A percentile compares a stretch with the other conserved stretches of the same genome.
phyloP scores from a whole-genome alignment of 1,140 invertebrate species.

The Nixonia krombeini region DNA sequence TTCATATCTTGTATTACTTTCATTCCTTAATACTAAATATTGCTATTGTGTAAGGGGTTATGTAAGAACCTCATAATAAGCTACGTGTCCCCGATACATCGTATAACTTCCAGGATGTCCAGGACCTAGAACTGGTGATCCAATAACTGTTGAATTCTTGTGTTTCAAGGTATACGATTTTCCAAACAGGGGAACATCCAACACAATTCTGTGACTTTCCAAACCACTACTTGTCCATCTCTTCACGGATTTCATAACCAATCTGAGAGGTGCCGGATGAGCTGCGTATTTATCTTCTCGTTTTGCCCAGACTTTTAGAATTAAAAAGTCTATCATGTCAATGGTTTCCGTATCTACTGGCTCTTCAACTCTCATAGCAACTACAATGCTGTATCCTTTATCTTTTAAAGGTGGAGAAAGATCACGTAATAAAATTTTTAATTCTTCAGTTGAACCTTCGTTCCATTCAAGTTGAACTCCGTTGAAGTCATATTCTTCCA shows the following conservation, averaged over 20 bases:
- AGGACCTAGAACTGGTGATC: slow-evolving; percentile 62
- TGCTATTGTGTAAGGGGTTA: too few relatives aligned
- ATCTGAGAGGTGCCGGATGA: slow-evolving; percentile 56
- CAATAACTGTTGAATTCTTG: slow-evolving; percentile 61
- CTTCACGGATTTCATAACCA: slow-evolving; percentile 41
- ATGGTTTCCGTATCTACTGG: slow-evolving; percentile 52
- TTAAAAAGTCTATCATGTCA: slow-evolving; percentile 51
- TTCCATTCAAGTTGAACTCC: slow-evolving; percentile 78
- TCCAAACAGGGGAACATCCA: slow-evolving; percentile 78
- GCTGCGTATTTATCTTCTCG: slow-evolving; percentile 52
- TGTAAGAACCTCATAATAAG: slow-evolving; percentile 75
- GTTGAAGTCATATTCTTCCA: slow-evolving; percentile 75
- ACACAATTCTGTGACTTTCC: slow-evolving; percentile 73
- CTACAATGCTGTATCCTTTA: slow-evolving; percentile 48
- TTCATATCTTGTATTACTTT: too few relatives aligned
- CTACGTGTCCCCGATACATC: slow-evolving; percentile 75
- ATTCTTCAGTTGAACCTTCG: slow-evolving; percentile 37
- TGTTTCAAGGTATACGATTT: slow-evolving; percentile 73
- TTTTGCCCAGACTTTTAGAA: slow-evolving; percentile 64
- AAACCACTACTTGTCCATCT: slow-evolving; percentile 63
- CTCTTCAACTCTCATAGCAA: slow-evolving; percentile 53
- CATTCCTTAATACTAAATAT: too few relatives aligned
- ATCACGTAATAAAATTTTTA: slow-evolving; percentile 42
- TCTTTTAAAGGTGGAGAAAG: slow-evolving; percentile 35
- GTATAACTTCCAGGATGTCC: slow-evolving; percentile 78